Evolutionary conservation across 2,113 vertebrate genomes (phyloP).

Genomic region (Bos javanicus): DNA sequence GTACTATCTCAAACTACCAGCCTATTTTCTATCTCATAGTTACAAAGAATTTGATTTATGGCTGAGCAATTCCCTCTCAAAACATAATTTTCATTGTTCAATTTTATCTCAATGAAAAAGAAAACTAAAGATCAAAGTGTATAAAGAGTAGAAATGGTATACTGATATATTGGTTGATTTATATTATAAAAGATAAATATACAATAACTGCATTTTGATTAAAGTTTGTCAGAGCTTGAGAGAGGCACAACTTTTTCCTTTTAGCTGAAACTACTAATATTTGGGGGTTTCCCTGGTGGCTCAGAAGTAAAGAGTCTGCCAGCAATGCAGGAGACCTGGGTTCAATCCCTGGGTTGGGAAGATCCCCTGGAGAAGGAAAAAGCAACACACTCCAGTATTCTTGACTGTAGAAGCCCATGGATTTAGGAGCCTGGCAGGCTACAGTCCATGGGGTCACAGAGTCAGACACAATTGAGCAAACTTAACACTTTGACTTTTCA

Average conservation of each 20-base stretch:
- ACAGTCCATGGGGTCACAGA: not conserved
- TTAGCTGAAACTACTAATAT: not conserved
- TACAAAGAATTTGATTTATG: not conserved
- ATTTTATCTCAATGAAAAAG: not conserved
- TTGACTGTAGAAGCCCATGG: not conserved
- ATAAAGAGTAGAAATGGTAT: not conserved
- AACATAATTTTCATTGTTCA: not conserved
- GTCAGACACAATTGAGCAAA: not conserved
- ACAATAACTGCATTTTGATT: not conserved
- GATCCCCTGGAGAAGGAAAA: not conserved
- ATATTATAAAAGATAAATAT: not conserved
- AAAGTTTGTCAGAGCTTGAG: not conserved
- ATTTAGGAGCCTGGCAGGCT: not conserved
- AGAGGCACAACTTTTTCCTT: not conserved
- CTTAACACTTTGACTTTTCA: not conserved
- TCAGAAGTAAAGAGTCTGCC: not conserved
- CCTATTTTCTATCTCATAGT: not conserved
- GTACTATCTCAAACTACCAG: not conserved
- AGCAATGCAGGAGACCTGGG: not conserved
- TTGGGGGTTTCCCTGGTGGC: not conserved
- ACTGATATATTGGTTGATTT: not conserved
- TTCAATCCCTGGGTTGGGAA: not conserved
- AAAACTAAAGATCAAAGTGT: not conserved
- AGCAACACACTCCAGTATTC: not conserved
- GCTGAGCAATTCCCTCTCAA: not conserved